Base-by-base conservation (phyloP, 1,140 invertebrate genomes). In the Macrocentrus cingulum region DNA sequence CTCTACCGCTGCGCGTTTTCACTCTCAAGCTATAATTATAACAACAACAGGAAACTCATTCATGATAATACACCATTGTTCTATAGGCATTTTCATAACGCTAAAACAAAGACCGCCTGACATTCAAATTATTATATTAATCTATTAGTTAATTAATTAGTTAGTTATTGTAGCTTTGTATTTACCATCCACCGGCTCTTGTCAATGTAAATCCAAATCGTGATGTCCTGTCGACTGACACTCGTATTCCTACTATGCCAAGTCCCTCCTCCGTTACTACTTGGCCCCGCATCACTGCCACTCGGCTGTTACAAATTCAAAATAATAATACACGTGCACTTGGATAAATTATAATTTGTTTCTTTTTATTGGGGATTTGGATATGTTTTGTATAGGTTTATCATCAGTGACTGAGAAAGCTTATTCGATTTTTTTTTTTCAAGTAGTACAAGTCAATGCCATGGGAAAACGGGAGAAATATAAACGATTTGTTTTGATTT, bases 261-360 rank as follows among this genome's bases (percentile, higher is more conserved):
- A 95, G 87, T 62, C 94, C 94, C 81, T 96, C 91, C 54, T 89
- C 87, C 42, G 94, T 93, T 53, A 97, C 86, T 60, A 99, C 95
- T 80, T 94, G 91, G 59, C 97, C 97, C 70, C 97, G 87, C 85
- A 99, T 97, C 68, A 99, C 95, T 66, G 97, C 96, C 66, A 97
- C 95, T 77, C 97, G 94, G 82, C 96, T 99, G 84, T 71, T 83
- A 83, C 73, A 80, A 79, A 77, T 51, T 49, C 71, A 50, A 67
- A 66, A 69, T 69, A 29, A 74, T 74, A 74, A 70, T 72, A 73
- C 63, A 67, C 18, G 52, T 58, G 56, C 63, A 32, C 23, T 13
- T 16, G 34, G 19, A 22, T 18, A 11, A 2, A 44, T 44, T n/a
- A n/a, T n/a, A n/a, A n/a, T 55, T 56, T 46, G 34, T 25, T 45